These are phyloP conservation scores for Petrocephalus sullivani DNA, from an alignment of 2,797 vertebrate species.

Conservation along the genomic window DNA sequence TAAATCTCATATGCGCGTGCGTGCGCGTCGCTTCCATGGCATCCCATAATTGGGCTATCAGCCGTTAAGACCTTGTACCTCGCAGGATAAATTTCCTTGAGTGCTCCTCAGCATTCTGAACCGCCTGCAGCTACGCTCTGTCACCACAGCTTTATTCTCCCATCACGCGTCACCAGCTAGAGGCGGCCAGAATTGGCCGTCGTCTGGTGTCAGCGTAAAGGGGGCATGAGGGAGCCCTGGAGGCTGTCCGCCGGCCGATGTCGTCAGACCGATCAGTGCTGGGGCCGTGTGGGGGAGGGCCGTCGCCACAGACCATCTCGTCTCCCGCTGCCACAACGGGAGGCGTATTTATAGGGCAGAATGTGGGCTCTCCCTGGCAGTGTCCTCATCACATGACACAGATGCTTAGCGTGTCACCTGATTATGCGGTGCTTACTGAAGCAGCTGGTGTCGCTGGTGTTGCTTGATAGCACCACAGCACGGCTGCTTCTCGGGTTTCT, in stretches of 20 bases:
- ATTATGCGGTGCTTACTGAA: background rate
- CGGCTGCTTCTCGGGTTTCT: background rate
- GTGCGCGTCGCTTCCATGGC: background rate
- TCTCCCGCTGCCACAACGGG: background rate
- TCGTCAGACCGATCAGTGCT: background rate
- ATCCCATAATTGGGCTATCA: slow-evolving; percentile 50
- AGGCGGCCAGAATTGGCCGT: background rate
- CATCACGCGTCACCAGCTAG: slow-evolving; percentile 16
- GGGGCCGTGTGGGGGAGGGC: background rate
- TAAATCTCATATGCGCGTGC: background rate
- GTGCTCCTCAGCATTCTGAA: slow-evolving; percentile 46
- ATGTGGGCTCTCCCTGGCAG: background rate
- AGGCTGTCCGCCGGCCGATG: background rate
- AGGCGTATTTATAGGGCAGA: background rate
- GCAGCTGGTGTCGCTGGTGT: background rate
- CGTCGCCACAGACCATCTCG: background rate
- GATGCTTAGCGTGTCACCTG: background rate
- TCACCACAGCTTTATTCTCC: slow-evolving; percentile 58
- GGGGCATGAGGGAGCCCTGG: background rate
- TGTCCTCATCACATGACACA: background rate
- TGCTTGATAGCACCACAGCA: background rate
- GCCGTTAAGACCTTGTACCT: slow-evolving; percentile 56
- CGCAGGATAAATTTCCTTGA: slow-evolving; percentile 52
- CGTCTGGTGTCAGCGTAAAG: background rate
- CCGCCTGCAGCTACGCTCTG: slow-evolving; percentile 52